Evolutionary conservation across 2,797 vertebrate genomes (phyloP).

Genomic region (Parauchenoglanis ngamensis): DNA sequence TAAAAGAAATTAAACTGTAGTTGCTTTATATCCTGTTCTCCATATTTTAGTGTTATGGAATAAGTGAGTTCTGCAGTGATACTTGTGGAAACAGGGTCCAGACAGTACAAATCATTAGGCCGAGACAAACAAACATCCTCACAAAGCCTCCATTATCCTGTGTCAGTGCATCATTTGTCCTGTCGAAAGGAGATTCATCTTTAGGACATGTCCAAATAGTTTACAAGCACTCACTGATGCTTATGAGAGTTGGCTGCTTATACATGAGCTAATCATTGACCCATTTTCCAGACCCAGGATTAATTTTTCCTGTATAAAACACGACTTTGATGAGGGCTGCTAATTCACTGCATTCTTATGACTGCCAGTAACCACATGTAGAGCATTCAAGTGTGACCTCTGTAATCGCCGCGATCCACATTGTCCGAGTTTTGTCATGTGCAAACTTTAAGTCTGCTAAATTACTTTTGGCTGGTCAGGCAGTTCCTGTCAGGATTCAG

Average conservation of each 20-base stretch:
- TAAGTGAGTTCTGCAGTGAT: constrained; percentile 47
- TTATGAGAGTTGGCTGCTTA: constrained; percentile 54
- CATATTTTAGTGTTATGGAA: neutral
- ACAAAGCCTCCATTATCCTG: constrained; percentile 54
- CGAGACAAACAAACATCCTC: constrained; percentile 61
- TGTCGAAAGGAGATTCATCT: constrained; percentile 44
- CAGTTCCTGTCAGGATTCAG: constrained; percentile 32
- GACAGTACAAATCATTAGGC: constrained; percentile 64
- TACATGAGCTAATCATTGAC: constrained; percentile 66
- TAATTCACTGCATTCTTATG: constrained; percentile 53
- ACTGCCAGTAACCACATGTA: constrained; percentile 55
- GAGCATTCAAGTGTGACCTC: constrained; percentile 53
- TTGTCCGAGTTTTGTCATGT: constrained; percentile 55
- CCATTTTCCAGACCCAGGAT: constrained; percentile 63
- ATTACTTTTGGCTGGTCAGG: constrained; percentile 31
- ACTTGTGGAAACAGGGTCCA: constrained; percentile 14
- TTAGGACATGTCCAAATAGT: constrained; percentile 53
- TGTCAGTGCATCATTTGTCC: constrained; percentile 51
- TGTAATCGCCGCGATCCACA: constrained; percentile 5
- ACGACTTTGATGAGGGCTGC: constrained; percentile 50
- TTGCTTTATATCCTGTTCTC: neutral
- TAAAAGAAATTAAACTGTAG: neutral
- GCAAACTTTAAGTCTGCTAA: constrained; percentile 37
- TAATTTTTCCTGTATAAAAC: constrained; percentile 62
- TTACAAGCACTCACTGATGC: constrained; percentile 41